phyloP scores from a whole-genome alignment of 1,140 invertebrate genomes.

The Papilio aristodemus region DNA sequence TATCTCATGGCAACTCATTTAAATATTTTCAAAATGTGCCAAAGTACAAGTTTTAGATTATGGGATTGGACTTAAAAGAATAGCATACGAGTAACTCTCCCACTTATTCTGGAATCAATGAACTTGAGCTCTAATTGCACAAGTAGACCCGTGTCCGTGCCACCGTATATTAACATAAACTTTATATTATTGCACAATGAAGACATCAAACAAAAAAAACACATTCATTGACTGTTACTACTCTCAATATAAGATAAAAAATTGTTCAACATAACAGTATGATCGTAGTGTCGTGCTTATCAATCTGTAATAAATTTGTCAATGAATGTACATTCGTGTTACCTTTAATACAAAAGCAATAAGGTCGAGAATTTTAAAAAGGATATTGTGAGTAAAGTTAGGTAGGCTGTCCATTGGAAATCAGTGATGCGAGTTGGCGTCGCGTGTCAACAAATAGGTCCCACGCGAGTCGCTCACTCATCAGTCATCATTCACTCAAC shows the following conservation, averaged over 20 bases:
- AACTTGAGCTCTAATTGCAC: constrained; percentile 13
- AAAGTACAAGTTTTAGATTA: neutral
- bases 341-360: neutral
- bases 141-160: constrained; percentile 36
- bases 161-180: constrained; percentile 36
- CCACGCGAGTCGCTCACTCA: constrained; percentile 51
- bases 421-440: constrained; percentile 45
- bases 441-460: constrained; percentile 58
- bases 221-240: constrained; percentile 1
- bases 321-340: neutral
- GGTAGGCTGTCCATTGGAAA: constrained; percentile 36
- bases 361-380: constrained; percentile 20
- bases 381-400: constrained; percentile 4
- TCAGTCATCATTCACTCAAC: constrained; percentile 40
- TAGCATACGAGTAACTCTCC: constrained; percentile 6
- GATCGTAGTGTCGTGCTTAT: constrained; percentile 10
- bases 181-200: constrained; percentile 41
- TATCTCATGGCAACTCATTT: neutral
- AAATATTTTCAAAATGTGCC: neutral
- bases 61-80: neutral
- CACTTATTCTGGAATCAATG: constrained; percentile 13
- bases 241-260: constrained; percentile 18
- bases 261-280: constrained; percentile 15
- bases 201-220: constrained; percentile 8
- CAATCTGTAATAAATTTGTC: constrained; percentile 28